phyloP scores from a whole-genome alignment of 2,113 vertebrate genomes.

The Girardinichthys multiradiatus region DNA sequence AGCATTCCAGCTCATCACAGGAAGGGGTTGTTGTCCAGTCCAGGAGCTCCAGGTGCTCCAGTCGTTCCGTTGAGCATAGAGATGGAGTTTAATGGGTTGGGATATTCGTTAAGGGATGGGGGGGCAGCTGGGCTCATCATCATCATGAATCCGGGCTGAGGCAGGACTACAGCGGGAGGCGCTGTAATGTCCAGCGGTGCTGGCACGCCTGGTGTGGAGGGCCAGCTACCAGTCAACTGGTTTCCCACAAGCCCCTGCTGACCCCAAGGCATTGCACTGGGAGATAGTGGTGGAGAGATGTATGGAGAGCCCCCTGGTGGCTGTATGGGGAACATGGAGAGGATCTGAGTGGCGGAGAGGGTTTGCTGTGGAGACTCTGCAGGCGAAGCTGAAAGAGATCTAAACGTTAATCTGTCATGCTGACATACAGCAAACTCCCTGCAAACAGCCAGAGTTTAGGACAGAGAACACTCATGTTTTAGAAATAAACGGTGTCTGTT shows the following conservation, averaged over 20 bases:
- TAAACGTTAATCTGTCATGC: neutral
- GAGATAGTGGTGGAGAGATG: constrained; percentile 26
- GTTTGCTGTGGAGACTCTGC: constrained; percentile 47
- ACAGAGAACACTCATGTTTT: too few relatives aligned
- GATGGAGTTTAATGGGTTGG: constrained; percentile 3
- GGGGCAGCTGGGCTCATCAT: constrained; percentile 6
- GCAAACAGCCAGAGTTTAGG: too few relatives aligned
- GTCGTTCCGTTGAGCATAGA: neutral
- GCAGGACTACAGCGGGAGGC: constrained; percentile 8
- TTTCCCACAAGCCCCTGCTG: constrained; percentile 30
- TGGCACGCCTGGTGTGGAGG: neutral
- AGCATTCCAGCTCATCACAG: constrained; percentile 1
- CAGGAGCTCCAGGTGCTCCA: neutral
- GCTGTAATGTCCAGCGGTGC: constrained; percentile 6
- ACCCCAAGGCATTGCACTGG: constrained; percentile 45
- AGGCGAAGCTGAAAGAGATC: neutral
- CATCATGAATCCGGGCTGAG: constrained; percentile 1
- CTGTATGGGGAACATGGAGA: constrained; percentile 60
- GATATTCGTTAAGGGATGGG: neutral
- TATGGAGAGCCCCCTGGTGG: constrained; percentile 49
- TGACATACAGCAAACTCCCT: too few relatives aligned
- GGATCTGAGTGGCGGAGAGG: constrained; percentile 53
- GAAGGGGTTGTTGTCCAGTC: neutral
- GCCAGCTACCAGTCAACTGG: constrained; percentile 40
- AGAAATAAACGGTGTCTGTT: too few relatives aligned